These are phyloP conservation scores for Dusona sp. DNA, from an alignment of 2,888 invertebrate genomes.

Conservation along the genomic window DNA sequence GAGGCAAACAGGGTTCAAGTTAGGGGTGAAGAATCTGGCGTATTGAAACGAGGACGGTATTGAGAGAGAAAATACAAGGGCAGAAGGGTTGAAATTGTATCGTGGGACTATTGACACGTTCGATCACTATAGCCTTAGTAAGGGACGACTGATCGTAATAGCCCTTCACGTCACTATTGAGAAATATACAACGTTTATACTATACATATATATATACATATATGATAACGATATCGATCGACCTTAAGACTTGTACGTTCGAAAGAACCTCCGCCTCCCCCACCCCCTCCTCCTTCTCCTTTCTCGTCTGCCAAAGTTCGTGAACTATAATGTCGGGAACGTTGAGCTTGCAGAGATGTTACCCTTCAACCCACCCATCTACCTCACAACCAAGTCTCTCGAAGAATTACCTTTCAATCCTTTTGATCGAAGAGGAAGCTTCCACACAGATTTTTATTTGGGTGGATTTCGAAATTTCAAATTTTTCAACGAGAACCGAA, in stretches of 20 bases:
- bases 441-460: conserved; percentile 13
- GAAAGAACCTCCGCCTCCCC: neutral
- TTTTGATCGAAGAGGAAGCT: conserved; percentile 42
- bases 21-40: conserved; percentile 11
- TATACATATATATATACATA: neutral
- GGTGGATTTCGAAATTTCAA: neutral
- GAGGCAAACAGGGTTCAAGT: neutral
- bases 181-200: conserved; percentile 11
- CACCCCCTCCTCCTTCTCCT: neutral
- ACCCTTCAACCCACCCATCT: neutral
- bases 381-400: conserved; percentile 20
- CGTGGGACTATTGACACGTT: conserved; percentile 52
- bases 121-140: conserved; percentile 16
- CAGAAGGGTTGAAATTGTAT: conserved; percentile 20
- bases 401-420: conserved; percentile 59
- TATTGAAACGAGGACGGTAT: conserved; percentile 8
- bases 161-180: conserved; percentile 20
- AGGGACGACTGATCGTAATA: conserved; percentile 44
- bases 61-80: conserved; percentile 5
- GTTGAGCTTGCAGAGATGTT: conserved; percentile 49
- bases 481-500: neutral
- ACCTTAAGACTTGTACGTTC: conserved; percentile 29
- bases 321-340: conserved; percentile 55
- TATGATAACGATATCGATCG: conserved; percentile 44
- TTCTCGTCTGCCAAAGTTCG: conserved; percentile 42